Evolutionary conservation across 2,797 vertebrate species (phyloP).

Genomic region (Amblyopsis hoosieri): DNA sequence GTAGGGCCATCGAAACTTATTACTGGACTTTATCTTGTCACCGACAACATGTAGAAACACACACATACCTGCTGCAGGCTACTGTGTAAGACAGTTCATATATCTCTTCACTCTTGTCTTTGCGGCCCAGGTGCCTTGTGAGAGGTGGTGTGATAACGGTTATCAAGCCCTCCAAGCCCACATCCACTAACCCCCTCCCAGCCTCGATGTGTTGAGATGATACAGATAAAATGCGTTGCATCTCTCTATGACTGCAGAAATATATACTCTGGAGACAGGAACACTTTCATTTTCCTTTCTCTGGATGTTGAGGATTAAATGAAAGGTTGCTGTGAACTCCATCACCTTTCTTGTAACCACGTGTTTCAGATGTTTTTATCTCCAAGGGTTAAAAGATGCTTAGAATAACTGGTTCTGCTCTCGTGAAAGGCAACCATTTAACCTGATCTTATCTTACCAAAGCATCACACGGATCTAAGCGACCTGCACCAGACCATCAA

Average conservation of each 20-base stretch:
- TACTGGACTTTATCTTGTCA: slow-evolving; percentile 33
- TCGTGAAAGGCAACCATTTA: no score
- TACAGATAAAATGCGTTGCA: slow-evolving; percentile 1
- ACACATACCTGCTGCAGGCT: slow-evolving; percentile 30
- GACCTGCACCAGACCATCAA: neutral
- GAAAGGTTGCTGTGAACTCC: no score
- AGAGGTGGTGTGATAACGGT: slow-evolving; percentile 31
- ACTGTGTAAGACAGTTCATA: slow-evolving; percentile 39
- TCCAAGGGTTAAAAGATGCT: no score
- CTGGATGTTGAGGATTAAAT: no score
- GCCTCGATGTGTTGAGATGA: slow-evolving; percentile 4
- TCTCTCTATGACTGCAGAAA: slow-evolving; percentile 5
- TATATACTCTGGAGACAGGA: neutral
- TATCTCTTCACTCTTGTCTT: slow-evolving; percentile 27
- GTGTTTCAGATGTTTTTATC: no score
- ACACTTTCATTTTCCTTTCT: no score
- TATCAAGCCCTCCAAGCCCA: slow-evolving; percentile 16
- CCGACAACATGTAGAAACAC: slow-evolving; percentile 1
- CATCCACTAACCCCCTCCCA: neutral
- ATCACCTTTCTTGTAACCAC: no score
- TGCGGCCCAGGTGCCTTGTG: slow-evolving; percentile 9
- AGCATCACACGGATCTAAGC: no score
- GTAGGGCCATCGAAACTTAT: slow-evolving; percentile 8
- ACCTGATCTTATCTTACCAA: no score
- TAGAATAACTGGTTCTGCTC: no score